Percentiles rank a stretch among this genome's conserved stretches.
Evolutionary conservation across 2,113 vertebrate genomes (phyloP).

Genomic region (Ahaetulla prasina): DNA sequence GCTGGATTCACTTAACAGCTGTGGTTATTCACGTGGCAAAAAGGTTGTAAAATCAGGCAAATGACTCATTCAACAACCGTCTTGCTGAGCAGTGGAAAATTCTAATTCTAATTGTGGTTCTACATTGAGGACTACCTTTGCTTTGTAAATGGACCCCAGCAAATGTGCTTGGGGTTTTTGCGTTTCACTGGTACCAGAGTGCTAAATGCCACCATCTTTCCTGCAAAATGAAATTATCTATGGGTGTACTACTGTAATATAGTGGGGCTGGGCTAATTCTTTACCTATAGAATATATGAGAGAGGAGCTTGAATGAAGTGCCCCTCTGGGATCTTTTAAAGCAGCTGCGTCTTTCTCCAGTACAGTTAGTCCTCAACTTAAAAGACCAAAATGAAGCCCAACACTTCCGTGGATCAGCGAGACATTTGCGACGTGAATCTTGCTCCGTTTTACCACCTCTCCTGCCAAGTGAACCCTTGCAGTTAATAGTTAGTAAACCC

Average conservation of each 20-base stretch:
- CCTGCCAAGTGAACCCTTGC: too few relatives aligned
- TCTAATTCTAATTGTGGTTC: not conserved
- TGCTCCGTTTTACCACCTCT: too few relatives aligned
- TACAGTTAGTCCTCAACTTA: too few relatives aligned
- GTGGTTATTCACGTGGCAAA: too few relatives aligned
- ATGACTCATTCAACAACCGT: not conserved
- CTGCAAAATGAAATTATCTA: not conserved
- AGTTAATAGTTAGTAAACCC: too few relatives aligned
- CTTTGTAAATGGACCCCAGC: not conserved
- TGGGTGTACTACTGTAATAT: not conserved
- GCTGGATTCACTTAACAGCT: too few relatives aligned
- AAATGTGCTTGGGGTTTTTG: not conserved
- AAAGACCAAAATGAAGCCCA: too few relatives aligned
- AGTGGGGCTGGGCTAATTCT: not conserved
- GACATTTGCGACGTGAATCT: too few relatives aligned
- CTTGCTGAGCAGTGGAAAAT: not conserved
- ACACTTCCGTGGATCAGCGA: too few relatives aligned
- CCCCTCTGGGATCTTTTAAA: not conserved
- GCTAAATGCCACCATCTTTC: not conserved
- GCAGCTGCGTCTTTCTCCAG: not conserved
- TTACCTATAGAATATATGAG: not conserved
- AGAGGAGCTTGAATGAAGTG: not conserved
- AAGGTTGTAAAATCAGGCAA: not conserved
- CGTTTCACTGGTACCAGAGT: not conserved
- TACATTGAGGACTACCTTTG: not conserved